These are phyloP conservation scores for Helicoverpa zea DNA, from an alignment of 1,140 invertebrate genomes.

Conservation along the genomic window DNA sequence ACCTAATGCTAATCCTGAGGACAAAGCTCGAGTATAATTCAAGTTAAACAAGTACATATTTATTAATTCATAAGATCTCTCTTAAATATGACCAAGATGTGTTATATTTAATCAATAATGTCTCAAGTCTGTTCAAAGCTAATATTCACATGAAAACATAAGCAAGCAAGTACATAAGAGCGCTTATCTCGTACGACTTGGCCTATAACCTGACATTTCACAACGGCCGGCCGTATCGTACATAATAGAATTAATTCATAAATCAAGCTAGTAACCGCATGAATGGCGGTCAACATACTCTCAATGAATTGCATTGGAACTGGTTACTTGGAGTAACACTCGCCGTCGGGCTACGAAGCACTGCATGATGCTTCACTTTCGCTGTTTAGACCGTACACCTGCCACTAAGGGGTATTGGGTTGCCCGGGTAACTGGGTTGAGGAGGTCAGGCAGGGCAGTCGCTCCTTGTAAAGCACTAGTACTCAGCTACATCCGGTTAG, in stretches of 20 bases:
- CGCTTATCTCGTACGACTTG: slow-evolving; percentile 22
- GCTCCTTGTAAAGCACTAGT: too few species aligned
- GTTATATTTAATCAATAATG: too few species aligned
- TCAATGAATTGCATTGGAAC: slow-evolving; percentile 35
- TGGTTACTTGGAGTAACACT: slow-evolving; percentile 17
- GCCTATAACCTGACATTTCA: slow-evolving; percentile 35
- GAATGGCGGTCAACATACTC: slow-evolving; percentile 42
- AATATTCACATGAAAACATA: neutral
- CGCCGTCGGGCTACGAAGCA: slow-evolving; percentile 41
- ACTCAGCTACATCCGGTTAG: too few species aligned
- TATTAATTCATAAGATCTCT: too few species aligned
- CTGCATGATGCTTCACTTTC: slow-evolving; percentile 17
- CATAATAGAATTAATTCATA: slow-evolving; percentile 50
- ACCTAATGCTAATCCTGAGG: too few species aligned
- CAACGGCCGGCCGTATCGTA: slow-evolving; percentile 33
- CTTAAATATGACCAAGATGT: too few species aligned
- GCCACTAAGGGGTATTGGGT: too few species aligned
- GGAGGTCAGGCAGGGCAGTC: too few species aligned
- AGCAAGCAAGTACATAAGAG: neutral
- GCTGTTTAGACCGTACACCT: slow-evolving; percentile 1
- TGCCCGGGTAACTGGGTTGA: too few species aligned
- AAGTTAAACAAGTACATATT: too few species aligned
- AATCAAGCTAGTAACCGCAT: slow-evolving; percentile 47
- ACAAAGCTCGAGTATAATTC: too few species aligned
- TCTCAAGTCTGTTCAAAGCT: neutral